Conservation (phyloP, 2,113 vertebrate genomes). For the Dipodomys stephensi region DNA sequence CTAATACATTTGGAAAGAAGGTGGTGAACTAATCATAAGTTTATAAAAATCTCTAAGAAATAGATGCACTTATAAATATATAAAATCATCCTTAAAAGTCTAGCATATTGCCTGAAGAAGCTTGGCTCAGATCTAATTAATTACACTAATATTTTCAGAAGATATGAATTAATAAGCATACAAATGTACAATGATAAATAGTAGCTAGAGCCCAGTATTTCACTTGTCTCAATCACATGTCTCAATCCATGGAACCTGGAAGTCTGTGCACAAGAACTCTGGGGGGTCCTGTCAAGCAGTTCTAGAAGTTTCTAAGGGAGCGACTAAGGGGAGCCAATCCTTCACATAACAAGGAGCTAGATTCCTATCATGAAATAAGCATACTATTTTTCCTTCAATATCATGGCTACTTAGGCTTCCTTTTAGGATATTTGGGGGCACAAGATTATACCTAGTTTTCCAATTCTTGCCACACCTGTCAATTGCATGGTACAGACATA, state of each 20-base stretch:
- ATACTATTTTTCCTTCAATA: not conserved
- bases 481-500: not conserved
- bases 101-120: not conserved
- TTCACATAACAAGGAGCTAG: not conserved
- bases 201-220: not conserved
- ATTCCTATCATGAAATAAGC: not conserved
- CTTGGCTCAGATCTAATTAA: not conserved
- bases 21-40: slow-evolving; percentile 17
- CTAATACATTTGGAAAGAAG: slow-evolving; percentile 14
- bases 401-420: not conserved
- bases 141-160: slow-evolving; percentile 16
- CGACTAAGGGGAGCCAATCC: too few species aligned
- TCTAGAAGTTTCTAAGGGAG: not conserved
- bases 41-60: slow-evolving; percentile 11
- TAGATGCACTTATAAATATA: not conserved
- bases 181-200: not conserved
- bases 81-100: slow-evolving; percentile 27
- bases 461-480: not conserved
- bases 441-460: not conserved
- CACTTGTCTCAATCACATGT: not conserved
- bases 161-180: not conserved
- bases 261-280: not conserved
- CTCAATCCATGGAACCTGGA: not conserved
- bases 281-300: not conserved
- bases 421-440: not conserved